Evolutionary conservation across 2,888 invertebrate species (phyloP), one percentile per base, ranked within the genome.

Genomic region (Dione vanillae): DNA sequence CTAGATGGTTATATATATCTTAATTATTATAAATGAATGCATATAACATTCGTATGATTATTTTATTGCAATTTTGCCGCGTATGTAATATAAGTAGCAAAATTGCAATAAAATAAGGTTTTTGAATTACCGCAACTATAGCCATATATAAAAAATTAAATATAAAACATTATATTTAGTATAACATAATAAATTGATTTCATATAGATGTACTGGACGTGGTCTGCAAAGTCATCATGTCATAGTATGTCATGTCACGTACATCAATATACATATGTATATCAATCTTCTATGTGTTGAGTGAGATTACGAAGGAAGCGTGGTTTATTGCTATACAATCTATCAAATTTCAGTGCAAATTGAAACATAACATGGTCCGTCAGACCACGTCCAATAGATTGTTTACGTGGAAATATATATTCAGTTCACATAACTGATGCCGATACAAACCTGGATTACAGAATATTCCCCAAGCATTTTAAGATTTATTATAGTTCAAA

Each of bases 261-360:
- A 43, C 12, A 43, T 45, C 14, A 45, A n/a, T n/a, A 7, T 47
- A 49, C 11, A 49, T 49, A n/a, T n/a, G 0, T 47, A 49, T 20
- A 49, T 49, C 56, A 56, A 56, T 56, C 40, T 40, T 56, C 37
- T 16, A 35, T 1, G 37, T 16, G 37, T 54, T 10, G 37, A n/a
- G 40, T 41, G n/a, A 37, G 49, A 14, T 65, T 16, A 56, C 56
- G 37, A 37, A 11, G 16, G 37, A 11, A 37, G 37, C 16, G 37
- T 56, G 37, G 54, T 37, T 56, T 56, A 56, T 19, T 40, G 56
- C 56, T 9, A 7, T 56, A 56, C 16, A 56, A 8, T 56, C 37
- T 56, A 56, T 56, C 37, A 56, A 40, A 56, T 56, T 56, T 56
- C 56, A n/a, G 56, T 56, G 56, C 56, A 56, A 56, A 56, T 56